phyloP scores from a whole-genome alignment of 2,113 vertebrate species.

The Lipophrys pholis region DNA sequence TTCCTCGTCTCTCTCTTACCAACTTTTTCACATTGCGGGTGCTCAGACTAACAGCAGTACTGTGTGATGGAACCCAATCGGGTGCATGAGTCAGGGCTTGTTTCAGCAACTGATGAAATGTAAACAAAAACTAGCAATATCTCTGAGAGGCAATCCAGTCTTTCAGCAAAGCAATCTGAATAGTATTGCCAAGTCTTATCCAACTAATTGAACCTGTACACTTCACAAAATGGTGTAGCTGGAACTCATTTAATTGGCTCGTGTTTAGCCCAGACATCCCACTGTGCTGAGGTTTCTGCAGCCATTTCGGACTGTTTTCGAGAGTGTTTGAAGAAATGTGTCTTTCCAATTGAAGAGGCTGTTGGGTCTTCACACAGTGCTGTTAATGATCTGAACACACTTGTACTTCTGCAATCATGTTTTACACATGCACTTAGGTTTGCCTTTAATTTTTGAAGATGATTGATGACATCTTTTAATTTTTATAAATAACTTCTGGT shows the following conservation, averaged over 20 bases:
- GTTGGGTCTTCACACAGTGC: conserved; percentile 19
- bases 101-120: background rate
- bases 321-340: too few relatives aligned
- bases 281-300: too few relatives aligned
- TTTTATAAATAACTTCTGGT: too few relatives aligned
- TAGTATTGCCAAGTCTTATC: background rate
- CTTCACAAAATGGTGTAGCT: background rate
- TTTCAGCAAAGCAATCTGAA: background rate
- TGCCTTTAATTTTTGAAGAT: conserved; percentile 27
- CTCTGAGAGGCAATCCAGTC: background rate
- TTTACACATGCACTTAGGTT: conserved; percentile 38
- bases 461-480: background rate
- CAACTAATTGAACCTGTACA: background rate
- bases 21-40: conserved; percentile 18
- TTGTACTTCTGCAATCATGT: background rate
- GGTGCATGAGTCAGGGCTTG: background rate
- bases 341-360: background rate
- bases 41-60: conserved; percentile 51
- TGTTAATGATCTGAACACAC: conserved; percentile 37
- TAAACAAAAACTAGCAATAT: conserved; percentile 5
- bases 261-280: background rate
- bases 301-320: background rate
- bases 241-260: background rate
- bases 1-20: conserved; percentile 12
- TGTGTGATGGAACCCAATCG: conserved; percentile 12